Conservation (phyloP, 2,888 invertebrate species). For the Diplazon laetatorius region DNA sequence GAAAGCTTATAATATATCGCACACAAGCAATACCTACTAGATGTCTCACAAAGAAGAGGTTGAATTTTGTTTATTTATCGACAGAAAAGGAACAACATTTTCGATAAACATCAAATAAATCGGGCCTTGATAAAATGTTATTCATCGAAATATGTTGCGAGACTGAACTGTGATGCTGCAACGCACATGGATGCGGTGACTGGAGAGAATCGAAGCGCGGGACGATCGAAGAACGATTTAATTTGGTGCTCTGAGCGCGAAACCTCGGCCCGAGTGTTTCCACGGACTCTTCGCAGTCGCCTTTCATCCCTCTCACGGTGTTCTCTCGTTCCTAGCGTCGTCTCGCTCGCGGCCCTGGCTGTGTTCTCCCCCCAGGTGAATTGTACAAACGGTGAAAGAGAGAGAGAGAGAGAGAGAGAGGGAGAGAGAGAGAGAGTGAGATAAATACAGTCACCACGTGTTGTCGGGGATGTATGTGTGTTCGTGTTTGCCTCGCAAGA, state of each 20-base stretch:
- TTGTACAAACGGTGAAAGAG: conserved; percentile 22
- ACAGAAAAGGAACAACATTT: too few species aligned
- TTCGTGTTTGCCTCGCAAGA: conserved; percentile 66
- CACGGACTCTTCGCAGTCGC: conserved; percentile 30
- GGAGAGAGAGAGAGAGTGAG: neutral
- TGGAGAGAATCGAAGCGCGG: conserved; percentile 6
- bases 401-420: neutral
- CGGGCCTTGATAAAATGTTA: too few species aligned
- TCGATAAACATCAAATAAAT: too few species aligned
- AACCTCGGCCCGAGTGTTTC: conserved; percentile 52
- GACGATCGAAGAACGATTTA: conserved; percentile 50
- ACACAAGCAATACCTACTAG: too few species aligned
- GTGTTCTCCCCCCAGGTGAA: conserved; percentile 63
- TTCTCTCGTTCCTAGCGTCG: too few species aligned
- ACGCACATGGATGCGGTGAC: too few species aligned
- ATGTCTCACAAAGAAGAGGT: too few species aligned
- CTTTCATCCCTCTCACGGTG: conserved; percentile 53
- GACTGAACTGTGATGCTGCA: too few species aligned
- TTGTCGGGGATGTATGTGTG: conserved; percentile 49
- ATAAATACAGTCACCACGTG: neutral
- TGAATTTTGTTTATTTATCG: too few species aligned
- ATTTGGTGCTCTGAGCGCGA: conserved; percentile 56
- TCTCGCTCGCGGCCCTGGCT: conserved; percentile 22
- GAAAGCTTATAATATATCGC: too few species aligned
- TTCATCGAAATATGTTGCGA: too few species aligned